phyloP scores from a whole-genome alignment of 2,797 vertebrate genomes.

The Dryobates pubescens region DNA sequence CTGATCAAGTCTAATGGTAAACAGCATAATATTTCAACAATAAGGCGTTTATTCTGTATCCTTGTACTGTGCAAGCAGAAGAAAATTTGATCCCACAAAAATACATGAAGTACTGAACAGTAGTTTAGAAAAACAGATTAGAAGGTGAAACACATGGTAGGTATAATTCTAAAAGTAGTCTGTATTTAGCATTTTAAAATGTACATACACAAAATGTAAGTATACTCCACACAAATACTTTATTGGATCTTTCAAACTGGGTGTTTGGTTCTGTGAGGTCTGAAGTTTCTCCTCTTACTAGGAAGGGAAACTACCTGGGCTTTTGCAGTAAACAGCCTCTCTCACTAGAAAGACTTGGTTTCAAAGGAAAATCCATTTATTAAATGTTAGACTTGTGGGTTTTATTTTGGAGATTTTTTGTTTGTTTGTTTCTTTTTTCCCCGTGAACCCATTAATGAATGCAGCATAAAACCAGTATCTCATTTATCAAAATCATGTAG shows the following conservation, averaged over 20 bases:
- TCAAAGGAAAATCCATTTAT: background rate
- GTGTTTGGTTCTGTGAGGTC: background rate
- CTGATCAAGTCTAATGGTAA: constrained; percentile 51
- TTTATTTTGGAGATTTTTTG: background rate
- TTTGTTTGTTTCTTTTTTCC: background rate
- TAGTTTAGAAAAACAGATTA: constrained; percentile 54
- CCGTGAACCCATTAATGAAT: background rate
- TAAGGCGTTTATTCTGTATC: constrained; percentile 35
- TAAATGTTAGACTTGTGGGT: background rate
- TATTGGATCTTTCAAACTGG: background rate
- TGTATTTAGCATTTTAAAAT: background rate
- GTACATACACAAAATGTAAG: background rate
- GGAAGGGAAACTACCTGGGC: background rate
- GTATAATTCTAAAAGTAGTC: constrained; percentile 14
- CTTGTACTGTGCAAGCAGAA: constrained; percentile 54
- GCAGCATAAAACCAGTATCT: background rate
- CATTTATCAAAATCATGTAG: background rate
- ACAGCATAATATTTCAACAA: constrained; percentile 56
- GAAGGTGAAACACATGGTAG: constrained; percentile 57
- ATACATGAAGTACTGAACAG: constrained; percentile 44
- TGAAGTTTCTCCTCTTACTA: background rate
- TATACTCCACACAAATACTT: background rate
- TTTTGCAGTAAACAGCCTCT: background rate
- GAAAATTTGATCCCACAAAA: constrained; percentile 61
- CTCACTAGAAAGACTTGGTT: background rate